Evolutionary conservation across 2,797 vertebrate species (phyloP).

Genomic region (Schizopygopsis malacanthus): DNA sequence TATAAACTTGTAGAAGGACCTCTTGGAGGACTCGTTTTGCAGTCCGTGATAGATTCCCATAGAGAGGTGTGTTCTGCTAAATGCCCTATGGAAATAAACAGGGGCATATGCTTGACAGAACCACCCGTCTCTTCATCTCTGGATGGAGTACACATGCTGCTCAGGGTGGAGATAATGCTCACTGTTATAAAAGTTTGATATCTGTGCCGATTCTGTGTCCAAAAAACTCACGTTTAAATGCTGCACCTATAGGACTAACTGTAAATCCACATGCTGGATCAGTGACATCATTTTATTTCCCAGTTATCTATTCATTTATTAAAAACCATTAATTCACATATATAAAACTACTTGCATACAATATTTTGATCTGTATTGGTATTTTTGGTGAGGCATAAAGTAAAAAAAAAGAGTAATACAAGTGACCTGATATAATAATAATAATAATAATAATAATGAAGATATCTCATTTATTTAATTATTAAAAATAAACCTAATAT

Average conservation of each 20-base stretch:
- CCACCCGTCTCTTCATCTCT: slow-evolving; percentile 61
- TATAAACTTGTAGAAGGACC: slow-evolving; percentile 64
- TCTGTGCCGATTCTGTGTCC: slow-evolving; percentile 33
- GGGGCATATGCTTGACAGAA: slow-evolving; percentile 60
- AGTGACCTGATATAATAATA: neutral
- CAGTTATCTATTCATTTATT: no score
- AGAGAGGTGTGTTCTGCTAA: slow-evolving; percentile 61
- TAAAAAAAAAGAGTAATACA: neutral
- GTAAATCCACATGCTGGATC: neutral
- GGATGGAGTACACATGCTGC: slow-evolving; percentile 57
- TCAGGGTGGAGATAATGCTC: slow-evolving; percentile 41
- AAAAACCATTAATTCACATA: neutral
- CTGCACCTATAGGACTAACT: neutral
- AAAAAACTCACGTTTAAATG: slow-evolving; percentile 1
- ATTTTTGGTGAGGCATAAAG: neutral
- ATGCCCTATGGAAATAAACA: slow-evolving; percentile 64
- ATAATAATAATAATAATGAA: neutral
- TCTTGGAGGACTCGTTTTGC: slow-evolving; percentile 63
- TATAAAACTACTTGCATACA: neutral
- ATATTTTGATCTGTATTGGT: neutral
- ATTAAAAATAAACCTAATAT: neutral
- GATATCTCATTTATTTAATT: neutral
- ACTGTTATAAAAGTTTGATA: slow-evolving; percentile 56
- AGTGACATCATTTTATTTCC: neutral
- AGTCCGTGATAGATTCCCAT: slow-evolving; percentile 63